Evolutionary conservation across 2,888 invertebrate genomes (phyloP).

Genomic region (Stenodera caucasica): DNA sequence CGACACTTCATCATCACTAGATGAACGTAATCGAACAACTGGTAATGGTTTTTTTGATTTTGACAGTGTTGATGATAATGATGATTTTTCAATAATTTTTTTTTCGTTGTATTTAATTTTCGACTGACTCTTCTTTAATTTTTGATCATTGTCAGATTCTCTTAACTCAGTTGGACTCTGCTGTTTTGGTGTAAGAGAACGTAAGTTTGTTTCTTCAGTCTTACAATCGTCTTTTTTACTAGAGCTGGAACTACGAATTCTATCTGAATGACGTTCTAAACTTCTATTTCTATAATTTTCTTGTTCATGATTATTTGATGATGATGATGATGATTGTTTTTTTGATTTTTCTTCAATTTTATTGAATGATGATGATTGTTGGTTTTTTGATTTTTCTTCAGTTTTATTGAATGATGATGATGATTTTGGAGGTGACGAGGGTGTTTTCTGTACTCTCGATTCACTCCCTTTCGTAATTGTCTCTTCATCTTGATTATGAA

Average conservation of each 20-base stretch:
- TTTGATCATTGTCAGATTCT: slow-evolving; percentile 18
- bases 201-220: slow-evolving; percentile 16
- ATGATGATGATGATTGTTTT: slow-evolving; percentile 1
- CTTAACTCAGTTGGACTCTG: slow-evolving; percentile 9
- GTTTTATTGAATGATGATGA: no score
- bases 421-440: slow-evolving; percentile 10
- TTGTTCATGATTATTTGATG: background rate
- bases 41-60: slow-evolving; percentile 50
- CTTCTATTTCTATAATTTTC: background rate
- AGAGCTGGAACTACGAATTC: background rate
- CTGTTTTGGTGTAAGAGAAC: slow-evolving; percentile 23
- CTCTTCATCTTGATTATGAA: slow-evolving; percentile 2
- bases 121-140: slow-evolving; percentile 11
- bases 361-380: no score
- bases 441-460: slow-evolving; percentile 19
- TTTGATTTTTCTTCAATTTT: background rate
- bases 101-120: slow-evolving; percentile 6
- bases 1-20: slow-evolving; percentile 62
- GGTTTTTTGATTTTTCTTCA: no score
- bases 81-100: slow-evolving; percentile 1
- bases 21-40: slow-evolving; percentile 60
- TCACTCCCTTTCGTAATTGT: slow-evolving; percentile 25
- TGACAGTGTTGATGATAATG: background rate
- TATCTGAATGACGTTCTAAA: background rate
- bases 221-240: slow-evolving; percentile 9